A percentile compares a stretch with the other conserved stretches of the same genome.
Evolutionary conservation across 2,888 invertebrate species (phyloP).

Genomic region (Lycocerus yunnanus): DNA sequence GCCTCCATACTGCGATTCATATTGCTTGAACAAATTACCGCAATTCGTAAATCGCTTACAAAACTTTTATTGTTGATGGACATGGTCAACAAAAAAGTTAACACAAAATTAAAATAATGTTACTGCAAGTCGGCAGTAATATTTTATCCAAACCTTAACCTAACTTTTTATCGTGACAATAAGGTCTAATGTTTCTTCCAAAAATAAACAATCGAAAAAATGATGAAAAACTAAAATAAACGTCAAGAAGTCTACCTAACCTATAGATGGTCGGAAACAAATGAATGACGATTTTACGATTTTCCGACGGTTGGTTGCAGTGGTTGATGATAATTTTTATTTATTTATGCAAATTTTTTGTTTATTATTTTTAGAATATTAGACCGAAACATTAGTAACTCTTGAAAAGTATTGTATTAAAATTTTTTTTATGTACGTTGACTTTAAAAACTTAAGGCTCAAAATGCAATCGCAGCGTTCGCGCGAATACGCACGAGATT

Average conservation of each 20-base stretch:
- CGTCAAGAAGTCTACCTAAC: neutral
- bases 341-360: neutral
- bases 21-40: constrained; percentile 98
- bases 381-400: neutral
- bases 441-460: neutral
- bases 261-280: neutral
- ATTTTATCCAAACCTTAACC: neutral
- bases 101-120: neutral
- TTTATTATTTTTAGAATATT: neutral
- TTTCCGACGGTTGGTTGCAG: neutral
- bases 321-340: neutral
- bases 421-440: neutral
- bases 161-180: neutral
- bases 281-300: neutral
- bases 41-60: constrained; percentile 70
- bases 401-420: neutral
- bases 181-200: neutral
- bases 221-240: neutral
- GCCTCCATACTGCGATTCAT: constrained; percentile 99
- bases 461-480: neutral
- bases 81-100: constrained; percentile 6
- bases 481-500: neutral
- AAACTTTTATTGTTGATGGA: constrained; percentile 13
- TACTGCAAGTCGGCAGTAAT: neutral
- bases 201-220: neutral